Evolutionary conservation across 1,140 invertebrate genomes (phyloP).

Genomic region (Vollenhovia emeryi): DNA sequence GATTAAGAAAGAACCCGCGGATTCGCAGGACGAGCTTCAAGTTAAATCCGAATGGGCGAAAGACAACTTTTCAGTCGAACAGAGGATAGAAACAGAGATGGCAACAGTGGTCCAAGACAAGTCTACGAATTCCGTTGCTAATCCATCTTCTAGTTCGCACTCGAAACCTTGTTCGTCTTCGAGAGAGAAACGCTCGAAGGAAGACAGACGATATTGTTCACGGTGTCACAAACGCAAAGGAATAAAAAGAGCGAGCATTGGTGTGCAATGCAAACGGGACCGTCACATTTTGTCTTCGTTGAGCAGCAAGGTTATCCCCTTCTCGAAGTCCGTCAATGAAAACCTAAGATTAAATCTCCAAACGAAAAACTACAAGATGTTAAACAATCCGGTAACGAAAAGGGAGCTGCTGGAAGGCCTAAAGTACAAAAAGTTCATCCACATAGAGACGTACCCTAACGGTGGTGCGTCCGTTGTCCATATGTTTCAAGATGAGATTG

Average conservation of each 20-base stretch:
- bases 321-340: slow-evolving; percentile 73
- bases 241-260: slow-evolving; percentile 87
- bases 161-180: slow-evolving; percentile 74
- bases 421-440: slow-evolving; percentile 91
- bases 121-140: slow-evolving; percentile 58
- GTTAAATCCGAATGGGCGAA: slow-evolving; percentile 51
- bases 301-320: slow-evolving; percentile 75
- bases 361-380: slow-evolving; percentile 81
- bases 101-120: slow-evolving; percentile 28
- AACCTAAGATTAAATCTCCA: slow-evolving; percentile 82
- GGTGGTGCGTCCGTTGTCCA: slow-evolving; percentile 97
- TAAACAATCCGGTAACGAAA: slow-evolving; percentile 81
- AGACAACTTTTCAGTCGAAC: slow-evolving; percentile 5
- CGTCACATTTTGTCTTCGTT: slow-evolving; percentile 72
- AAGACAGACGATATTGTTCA: slow-evolving; percentile 85
- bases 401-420: slow-evolving; percentile 85
- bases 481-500: slow-evolving; percentile 96
- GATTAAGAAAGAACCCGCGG: slow-evolving; percentile 52
- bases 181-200: slow-evolving; percentile 79
- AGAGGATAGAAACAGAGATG: neutral
- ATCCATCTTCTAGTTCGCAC: slow-evolving; percentile 62
- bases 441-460: slow-evolving; percentile 97
- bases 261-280: slow-evolving; percentile 87
- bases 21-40: slow-evolving; percentile 38
- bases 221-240: slow-evolving; percentile 88